phyloP scores from a whole-genome alignment of 2,888 invertebrate species.

The Xylota sylvarum region DNA sequence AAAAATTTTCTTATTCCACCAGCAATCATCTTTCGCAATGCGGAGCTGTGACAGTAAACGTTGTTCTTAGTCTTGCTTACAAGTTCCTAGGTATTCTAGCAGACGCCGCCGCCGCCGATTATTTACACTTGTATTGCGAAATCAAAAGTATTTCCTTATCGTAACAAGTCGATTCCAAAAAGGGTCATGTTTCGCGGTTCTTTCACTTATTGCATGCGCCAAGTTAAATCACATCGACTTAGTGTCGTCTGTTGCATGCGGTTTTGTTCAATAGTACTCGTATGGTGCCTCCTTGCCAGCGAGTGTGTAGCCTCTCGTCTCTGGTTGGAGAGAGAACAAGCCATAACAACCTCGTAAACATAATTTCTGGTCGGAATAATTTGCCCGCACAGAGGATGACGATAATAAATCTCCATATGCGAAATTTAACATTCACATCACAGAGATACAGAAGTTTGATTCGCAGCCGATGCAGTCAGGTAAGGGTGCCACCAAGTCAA shows the following conservation, averaged over 20 bases:
- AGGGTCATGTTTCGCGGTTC: slow-evolving; percentile 74
- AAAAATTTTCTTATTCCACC: background rate
- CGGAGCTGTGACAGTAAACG: background rate
- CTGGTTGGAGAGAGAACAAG: background rate
- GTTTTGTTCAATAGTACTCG: slow-evolving; percentile 7
- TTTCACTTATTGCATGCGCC: slow-evolving; percentile 72
- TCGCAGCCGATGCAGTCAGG: slow-evolving; percentile 12
- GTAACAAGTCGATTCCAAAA: slow-evolving; percentile 29
- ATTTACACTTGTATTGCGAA: slow-evolving; percentile 40
- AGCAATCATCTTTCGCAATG: background rate
- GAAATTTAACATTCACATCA: slow-evolving; percentile 63
- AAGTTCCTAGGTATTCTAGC: background rate
- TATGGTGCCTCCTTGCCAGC: too few species aligned
- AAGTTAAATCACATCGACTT: slow-evolving; percentile 52
- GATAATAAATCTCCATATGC: slow-evolving; percentile 55
- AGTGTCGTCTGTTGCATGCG: slow-evolving; percentile 36
- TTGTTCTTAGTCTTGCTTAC: background rate
- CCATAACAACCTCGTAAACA: slow-evolving; percentile 53
- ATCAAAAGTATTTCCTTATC: slow-evolving; percentile 64
- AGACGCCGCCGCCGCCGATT: background rate
- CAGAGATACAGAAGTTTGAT: slow-evolving; percentile 27
- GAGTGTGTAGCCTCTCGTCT: too few species aligned
- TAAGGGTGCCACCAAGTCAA: slow-evolving; percentile 41
- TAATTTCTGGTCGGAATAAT: slow-evolving; percentile 39
- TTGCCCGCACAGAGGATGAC: slow-evolving; percentile 19